These are phyloP conservation scores for Monopis laevigella DNA, from an alignment of 2,888 invertebrate species.

Conservation along the genomic window DNA sequence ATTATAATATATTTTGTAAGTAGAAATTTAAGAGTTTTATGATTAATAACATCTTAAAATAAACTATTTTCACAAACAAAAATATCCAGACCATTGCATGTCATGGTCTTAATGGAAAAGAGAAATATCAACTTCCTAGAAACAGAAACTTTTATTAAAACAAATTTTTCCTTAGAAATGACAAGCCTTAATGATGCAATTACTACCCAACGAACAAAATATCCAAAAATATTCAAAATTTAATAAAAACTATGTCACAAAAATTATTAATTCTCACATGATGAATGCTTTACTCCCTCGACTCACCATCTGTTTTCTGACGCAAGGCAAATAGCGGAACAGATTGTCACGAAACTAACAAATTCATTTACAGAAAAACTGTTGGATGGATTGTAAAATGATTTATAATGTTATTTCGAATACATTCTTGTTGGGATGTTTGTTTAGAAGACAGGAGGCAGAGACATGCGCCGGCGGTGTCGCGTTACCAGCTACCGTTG, in stretches of 20 bases:
- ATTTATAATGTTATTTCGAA: conserved; percentile 63
- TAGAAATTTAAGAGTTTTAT: no score
- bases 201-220: no score
- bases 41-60: no score
- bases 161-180: no score
- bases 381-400: conserved; percentile 39
- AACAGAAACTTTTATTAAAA: no score
- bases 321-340: conserved; percentile 65
- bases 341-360: conserved; percentile 62
- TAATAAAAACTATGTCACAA: conserved; percentile 6
- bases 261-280: conserved; percentile 48
- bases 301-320: conserved; percentile 51
- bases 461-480: conserved; percentile 33
- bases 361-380: conserved; percentile 49
- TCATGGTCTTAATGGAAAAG: no score
- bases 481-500: conserved; percentile 30
- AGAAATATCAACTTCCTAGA: no score
- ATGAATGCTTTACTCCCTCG: conserved; percentile 28
- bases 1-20: no score
- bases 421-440: conserved; percentile 47
- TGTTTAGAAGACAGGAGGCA: conserved; percentile 34
- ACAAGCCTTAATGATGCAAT: no score
- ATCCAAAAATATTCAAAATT: neutral
- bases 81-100: no score
- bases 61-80: no score